Evolutionary conservation across 2,888 invertebrate species (phyloP), one percentile per base, ranked within the genome.

Genomic region (Cepaea hortensis): DNA sequence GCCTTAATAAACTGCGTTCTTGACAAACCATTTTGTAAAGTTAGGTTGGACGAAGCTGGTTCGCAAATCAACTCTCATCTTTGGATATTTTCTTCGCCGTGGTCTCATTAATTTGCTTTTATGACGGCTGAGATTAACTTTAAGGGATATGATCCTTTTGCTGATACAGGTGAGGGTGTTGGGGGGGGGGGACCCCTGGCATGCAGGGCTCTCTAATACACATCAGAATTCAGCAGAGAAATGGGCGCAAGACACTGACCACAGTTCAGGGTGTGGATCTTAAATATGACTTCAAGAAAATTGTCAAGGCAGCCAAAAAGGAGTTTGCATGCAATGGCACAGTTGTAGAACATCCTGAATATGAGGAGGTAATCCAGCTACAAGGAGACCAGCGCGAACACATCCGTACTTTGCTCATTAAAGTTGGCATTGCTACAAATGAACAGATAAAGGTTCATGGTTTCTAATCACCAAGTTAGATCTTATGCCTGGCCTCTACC

Each of bases 291-390:
- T 96, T 99, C 96, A 99, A 99, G 96, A 99, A 99, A 96, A 99
- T 99, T 95, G 99, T 99, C 94, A 97, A 98, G 96, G 98, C 98
- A 96, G 98, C 99, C 97, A 99, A 95, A 91, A 95, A 79, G 79
- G 79, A 99, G 96, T 99, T 99, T 96, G 99, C 99, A 95, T 99
- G 99, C 96, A 99, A 99, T 97, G 99, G 99, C 95, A 99, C 99
- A 95, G 99, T 99, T 95, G 99, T 99, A 94, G 99, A 99, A 96
- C 99, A 99, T 96, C 98, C 99, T 91, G 99, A 99, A 96, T 99
- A 99, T 97, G 99, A 99, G 95, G 99, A 99, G 96, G 99, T 99
- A 94, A 96, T 99, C 93, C 99, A 99, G 95, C 96, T 99, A 94
- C 99, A 99, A 95, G 99, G 99, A 94, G 99, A 99, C 96, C 99